Evolutionary conservation across 2,797 vertebrate genomes (phyloP).

Genomic region (Tauraco hartlaubi): DNA sequence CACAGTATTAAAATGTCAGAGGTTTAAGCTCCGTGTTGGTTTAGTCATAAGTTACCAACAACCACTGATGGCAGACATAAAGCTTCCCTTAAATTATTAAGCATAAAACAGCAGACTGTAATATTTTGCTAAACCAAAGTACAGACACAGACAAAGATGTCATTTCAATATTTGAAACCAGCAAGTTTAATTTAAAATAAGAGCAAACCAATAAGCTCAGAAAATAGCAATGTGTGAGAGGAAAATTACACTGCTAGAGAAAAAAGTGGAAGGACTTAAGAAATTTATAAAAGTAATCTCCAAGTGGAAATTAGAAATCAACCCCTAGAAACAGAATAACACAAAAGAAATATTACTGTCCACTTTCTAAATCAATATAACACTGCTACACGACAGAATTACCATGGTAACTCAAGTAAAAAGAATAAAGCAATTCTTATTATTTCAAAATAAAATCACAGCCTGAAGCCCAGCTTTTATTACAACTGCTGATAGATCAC

Average conservation of each 20-base stretch:
- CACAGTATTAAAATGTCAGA: conserved; percentile 82
- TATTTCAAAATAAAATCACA: conserved; percentile 98
- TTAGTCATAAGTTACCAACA: conserved; percentile 83
- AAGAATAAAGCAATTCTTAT: conserved; percentile 99
- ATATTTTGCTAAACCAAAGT: conserved; percentile 94
- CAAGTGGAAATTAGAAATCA: conserved; percentile 99
- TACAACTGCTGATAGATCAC: conserved; percentile 95
- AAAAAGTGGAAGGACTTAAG: conserved; percentile 96
- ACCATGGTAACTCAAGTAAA: conserved; percentile 99
- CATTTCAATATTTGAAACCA: conserved; percentile 99
- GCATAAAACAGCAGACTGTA: conserved; percentile 86
- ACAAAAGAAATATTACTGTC: conserved; percentile 99
- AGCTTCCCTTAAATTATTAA: conserved; percentile 86
- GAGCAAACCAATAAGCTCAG: conserved; percentile 98
- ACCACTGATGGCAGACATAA: conserved; percentile 81
- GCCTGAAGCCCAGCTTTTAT: conserved; percentile 99
- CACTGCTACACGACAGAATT: conserved; percentile 97
- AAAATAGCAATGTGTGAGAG: conserved; percentile 93
- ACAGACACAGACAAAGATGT: conserved; percentile 91
- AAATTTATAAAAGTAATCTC: conserved; percentile 99
- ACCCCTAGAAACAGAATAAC: conserved; percentile 98
- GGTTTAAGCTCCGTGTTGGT: conserved; percentile 77
- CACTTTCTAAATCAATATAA: conserved; percentile 99
- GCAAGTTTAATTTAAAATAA: conserved; percentile 99
- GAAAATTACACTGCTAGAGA: conserved; percentile 94